A percentile compares a stretch with the other conserved stretches of the same genome.
These are phyloP conservation scores for Megaceryle alcyon DNA, from an alignment of 2,797 vertebrate species.

Conservation along the genomic window DNA sequence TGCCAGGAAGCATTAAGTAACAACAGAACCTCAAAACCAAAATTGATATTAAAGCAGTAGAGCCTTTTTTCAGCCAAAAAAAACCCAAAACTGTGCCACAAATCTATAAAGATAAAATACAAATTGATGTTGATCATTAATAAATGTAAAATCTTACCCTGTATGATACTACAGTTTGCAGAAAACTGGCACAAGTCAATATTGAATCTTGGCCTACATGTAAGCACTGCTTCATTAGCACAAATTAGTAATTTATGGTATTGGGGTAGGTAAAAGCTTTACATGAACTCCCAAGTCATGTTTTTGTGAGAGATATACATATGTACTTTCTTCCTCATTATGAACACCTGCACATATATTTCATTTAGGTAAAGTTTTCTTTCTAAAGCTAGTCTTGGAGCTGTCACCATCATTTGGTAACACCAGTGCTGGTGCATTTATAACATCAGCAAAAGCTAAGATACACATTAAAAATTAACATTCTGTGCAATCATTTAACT, in stretches of 20 bases:
- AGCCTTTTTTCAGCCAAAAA: neutral
- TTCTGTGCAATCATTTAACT: neutral
- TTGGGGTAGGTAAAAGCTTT: neutral
- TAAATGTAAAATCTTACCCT: neutral
- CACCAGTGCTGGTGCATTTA: neutral
- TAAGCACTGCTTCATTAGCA: neutral
- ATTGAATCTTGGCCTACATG: conserved; percentile 30
- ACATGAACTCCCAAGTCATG: neutral
- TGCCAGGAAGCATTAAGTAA: neutral
- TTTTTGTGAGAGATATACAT: neutral
- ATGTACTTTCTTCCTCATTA: neutral
- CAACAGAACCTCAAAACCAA: neutral
- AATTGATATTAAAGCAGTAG: neutral
- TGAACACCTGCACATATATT: neutral
- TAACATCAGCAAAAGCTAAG: neutral
- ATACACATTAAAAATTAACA: neutral
- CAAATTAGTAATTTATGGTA: neutral
- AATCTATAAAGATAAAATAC: neutral
- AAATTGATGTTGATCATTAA: neutral
- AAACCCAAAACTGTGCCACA: neutral
- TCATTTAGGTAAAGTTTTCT: neutral
- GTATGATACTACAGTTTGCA: neutral
- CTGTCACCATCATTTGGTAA: neutral
- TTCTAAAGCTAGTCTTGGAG: neutral
- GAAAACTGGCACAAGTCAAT: neutral